A percentile compares a stretch with the other conserved stretches of the same genome.
These are phyloP conservation scores for Fopius arisanus DNA, from an alignment of 1,140 invertebrate genomes.

Conservation along the genomic window DNA sequence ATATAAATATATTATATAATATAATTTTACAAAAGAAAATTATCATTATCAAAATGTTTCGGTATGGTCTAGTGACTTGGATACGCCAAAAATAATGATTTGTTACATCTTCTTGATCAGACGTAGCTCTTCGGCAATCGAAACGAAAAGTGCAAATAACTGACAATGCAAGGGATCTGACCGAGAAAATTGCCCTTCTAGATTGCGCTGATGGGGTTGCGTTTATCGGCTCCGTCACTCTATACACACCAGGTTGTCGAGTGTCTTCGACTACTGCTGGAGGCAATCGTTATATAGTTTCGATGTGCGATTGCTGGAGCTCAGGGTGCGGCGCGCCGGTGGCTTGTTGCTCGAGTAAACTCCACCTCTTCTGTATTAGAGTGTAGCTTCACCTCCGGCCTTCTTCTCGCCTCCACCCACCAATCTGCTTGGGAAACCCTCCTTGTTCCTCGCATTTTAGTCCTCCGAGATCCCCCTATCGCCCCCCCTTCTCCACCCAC, in stretches of 20 bases:
- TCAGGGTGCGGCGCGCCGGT: constrained; percentile 37
- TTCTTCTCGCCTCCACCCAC: constrained; percentile 27
- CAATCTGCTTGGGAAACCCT: constrained; percentile 24
- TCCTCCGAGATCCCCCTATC: too few relatives aligned
- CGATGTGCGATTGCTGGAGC: constrained; percentile 15
- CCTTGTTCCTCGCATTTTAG: constrained; percentile 37
- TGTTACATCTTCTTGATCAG: too few relatives aligned
- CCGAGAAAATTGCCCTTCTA: background rate
- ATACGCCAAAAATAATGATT: too few relatives aligned
- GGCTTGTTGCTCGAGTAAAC: constrained; percentile 59
- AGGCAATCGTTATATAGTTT: constrained; percentile 20
- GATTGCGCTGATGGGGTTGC: background rate
- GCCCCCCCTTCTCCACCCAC: background rate
- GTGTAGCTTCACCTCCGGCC: constrained; percentile 27
- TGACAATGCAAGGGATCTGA: too few relatives aligned
- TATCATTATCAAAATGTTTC: too few relatives aligned
- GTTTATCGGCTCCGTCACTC: background rate
- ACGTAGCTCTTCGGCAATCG: too few relatives aligned
- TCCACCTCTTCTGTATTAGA: background rate
- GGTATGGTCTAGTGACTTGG: too few relatives aligned
- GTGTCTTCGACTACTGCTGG: background rate
- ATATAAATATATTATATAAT: too few relatives aligned
- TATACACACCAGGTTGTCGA: background rate
- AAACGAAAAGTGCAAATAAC: too few relatives aligned
- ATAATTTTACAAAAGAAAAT: too few relatives aligned